Percentiles rank a stretch among this genome's conserved stretches.
Evolutionary conservation across 2,113 vertebrate genomes (phyloP).

Genomic region (Microcebus murinus): DNA sequence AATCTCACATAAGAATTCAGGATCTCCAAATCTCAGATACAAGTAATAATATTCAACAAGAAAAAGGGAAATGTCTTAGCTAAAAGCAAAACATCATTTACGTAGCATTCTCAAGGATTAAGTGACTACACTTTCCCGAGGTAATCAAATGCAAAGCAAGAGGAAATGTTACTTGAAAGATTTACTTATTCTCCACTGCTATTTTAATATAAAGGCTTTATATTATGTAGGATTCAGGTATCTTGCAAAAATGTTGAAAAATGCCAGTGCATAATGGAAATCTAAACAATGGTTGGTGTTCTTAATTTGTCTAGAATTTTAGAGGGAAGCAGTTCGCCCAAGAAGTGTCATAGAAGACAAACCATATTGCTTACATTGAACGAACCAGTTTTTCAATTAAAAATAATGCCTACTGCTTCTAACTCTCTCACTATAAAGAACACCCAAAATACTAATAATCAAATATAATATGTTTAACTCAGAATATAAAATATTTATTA

Average conservation of each 20-base stretch:
- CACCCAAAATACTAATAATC: background rate
- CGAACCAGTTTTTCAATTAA: background rate
- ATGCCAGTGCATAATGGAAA: constrained; percentile 7
- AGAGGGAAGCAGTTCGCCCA: constrained; percentile 23
- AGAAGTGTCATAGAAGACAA: background rate
- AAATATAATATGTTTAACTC: background rate
- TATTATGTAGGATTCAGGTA: background rate
- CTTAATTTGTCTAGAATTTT: constrained; percentile 55
- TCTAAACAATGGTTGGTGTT: constrained; percentile 38
- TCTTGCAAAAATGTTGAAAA: constrained; percentile 51
- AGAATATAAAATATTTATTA: background rate
- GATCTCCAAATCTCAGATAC: background rate
- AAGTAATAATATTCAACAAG: background rate
- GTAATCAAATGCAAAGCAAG: background rate
- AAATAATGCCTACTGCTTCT: constrained; percentile 9
- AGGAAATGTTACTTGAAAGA: background rate
- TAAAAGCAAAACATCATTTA: background rate
- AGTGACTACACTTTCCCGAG: background rate
- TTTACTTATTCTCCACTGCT: background rate
- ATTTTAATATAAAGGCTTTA: background rate
- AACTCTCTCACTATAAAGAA: background rate
- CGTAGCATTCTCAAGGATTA: background rate
- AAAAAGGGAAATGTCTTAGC: background rate
- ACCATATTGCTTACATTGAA: background rate
- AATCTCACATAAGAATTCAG: background rate